phyloP scores from a whole-genome alignment of 2,113 vertebrate genomes.

The Silurus meridionalis region DNA sequence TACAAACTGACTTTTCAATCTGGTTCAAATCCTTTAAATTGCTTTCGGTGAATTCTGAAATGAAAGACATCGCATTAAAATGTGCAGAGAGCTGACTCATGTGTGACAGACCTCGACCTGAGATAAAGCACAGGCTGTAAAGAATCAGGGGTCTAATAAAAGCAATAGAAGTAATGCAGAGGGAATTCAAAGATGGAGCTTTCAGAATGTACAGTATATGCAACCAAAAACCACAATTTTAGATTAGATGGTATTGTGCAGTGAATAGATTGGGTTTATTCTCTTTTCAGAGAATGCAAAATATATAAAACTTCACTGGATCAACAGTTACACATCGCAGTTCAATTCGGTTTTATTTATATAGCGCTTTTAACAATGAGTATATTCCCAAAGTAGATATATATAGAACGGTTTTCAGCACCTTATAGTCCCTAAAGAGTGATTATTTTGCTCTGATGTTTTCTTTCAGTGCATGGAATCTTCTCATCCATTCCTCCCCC shows the following conservation, averaged over 20 bases:
- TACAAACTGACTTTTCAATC: not conserved
- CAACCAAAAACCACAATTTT: not conserved
- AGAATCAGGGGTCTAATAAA: constrained; percentile 2
- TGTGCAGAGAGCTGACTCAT: constrained; percentile 5
- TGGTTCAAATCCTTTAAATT: not conserved
- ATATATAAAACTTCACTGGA: not conserved
- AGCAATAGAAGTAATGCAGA: constrained; percentile 2
- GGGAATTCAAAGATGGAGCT: not conserved
- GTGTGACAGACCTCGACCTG: constrained; percentile 4
- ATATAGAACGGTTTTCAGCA: too few species aligned
- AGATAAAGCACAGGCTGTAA: constrained; percentile 11
- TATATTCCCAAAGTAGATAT: too few species aligned
- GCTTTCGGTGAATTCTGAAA: not conserved
- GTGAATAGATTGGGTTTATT: constrained; percentile 1
- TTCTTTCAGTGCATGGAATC: not conserved
- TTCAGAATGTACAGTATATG: constrained; percentile 21
- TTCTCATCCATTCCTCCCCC: not conserved
- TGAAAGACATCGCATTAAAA: constrained; percentile 18
- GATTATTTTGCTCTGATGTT: not conserved
- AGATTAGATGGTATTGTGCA: constrained; percentile 26
- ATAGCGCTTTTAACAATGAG: too few species aligned
- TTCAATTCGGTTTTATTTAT: too few species aligned
- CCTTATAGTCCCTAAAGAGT: too few species aligned
- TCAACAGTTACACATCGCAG: not conserved
- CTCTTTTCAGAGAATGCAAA: not conserved